Evolutionary conservation across 2,113 vertebrate species (phyloP).

Genomic region (Cynocephalus volans): DNA sequence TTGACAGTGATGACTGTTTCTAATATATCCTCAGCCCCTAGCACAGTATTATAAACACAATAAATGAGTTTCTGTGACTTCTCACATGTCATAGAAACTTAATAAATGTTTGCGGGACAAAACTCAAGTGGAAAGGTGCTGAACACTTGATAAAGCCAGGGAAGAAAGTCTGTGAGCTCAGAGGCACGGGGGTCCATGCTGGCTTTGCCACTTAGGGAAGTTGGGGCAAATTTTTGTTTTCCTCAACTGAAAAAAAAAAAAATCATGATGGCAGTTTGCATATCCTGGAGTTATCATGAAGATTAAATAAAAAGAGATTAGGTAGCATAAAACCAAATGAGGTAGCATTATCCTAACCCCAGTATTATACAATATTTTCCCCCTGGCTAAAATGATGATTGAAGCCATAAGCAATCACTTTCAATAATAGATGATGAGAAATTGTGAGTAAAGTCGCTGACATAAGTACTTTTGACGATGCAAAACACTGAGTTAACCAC

Average conservation of each 20-base stretch:
- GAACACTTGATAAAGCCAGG: neutral
- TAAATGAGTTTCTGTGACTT: neutral
- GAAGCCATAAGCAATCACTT: neutral
- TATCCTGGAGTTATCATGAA: neutral
- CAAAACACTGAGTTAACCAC: neutral
- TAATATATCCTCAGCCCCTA: neutral
- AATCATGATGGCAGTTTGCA: neutral
- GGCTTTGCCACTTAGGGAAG: neutral
- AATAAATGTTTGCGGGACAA: conserved; percentile 26
- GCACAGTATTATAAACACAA: neutral
- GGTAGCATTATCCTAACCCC: neutral
- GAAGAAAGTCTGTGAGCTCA: neutral
- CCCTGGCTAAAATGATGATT: neutral
- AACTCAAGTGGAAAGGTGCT: neutral
- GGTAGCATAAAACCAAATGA: neutral
- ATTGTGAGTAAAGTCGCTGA: neutral
- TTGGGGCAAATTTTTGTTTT: neutral
- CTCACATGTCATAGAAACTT: neutral
- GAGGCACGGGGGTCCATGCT: neutral
- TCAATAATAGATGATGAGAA: neutral
- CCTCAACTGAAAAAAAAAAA: neutral
- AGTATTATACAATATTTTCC: neutral
- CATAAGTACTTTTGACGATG: neutral
- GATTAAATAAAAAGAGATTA: neutral
- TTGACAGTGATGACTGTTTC: neutral